Percentiles rank a stretch among this genome's conserved stretches.
Conservation (phyloP, 2,797 vertebrate species). For the Lepus oiostolus region DNA sequence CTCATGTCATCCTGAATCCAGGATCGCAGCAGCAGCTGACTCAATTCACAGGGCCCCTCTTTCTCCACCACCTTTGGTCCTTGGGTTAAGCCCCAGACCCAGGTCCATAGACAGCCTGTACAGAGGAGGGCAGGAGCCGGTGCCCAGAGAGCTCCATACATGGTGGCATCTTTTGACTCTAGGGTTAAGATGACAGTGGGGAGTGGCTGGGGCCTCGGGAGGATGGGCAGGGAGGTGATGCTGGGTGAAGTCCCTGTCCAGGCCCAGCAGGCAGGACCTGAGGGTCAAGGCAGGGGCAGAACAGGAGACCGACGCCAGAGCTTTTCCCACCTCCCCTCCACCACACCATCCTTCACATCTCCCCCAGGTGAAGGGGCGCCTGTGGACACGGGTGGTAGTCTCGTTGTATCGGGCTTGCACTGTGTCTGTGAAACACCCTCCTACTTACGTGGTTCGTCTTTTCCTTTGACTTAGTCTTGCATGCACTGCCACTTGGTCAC, state of each 20-base stretch:
- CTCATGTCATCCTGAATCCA: slow-evolving; percentile 5
- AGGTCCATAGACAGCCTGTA: slow-evolving; percentile 14
- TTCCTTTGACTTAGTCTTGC: slow-evolving; percentile 76
- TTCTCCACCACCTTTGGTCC: background rate
- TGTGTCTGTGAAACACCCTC: slow-evolving; percentile 81
- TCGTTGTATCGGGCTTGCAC: slow-evolving; percentile 85
- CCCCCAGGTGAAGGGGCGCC: slow-evolving; percentile 31
- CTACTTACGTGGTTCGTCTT: slow-evolving; percentile 71
- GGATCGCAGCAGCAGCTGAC: slow-evolving; percentile 11
- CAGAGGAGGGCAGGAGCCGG: background rate
- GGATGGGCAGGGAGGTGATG: slow-evolving; percentile 27
- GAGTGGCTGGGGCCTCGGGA: background rate
- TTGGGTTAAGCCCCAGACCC: background rate
- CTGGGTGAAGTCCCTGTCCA: background rate
- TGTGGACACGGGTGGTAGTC: slow-evolving; percentile 79
- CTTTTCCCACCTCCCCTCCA: background rate
- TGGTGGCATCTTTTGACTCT: slow-evolving; percentile 37
- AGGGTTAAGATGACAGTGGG: background rate
- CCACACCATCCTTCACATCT: background rate
- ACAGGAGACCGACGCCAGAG: background rate
- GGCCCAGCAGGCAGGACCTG: background rate
- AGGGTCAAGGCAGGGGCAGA: background rate
- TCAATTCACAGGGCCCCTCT: background rate
- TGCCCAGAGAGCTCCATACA: background rate
- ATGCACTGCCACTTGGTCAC: slow-evolving; percentile 71